phyloP scores from a whole-genome alignment of 2,888 invertebrate species.

The Epinotia ramella region DNA sequence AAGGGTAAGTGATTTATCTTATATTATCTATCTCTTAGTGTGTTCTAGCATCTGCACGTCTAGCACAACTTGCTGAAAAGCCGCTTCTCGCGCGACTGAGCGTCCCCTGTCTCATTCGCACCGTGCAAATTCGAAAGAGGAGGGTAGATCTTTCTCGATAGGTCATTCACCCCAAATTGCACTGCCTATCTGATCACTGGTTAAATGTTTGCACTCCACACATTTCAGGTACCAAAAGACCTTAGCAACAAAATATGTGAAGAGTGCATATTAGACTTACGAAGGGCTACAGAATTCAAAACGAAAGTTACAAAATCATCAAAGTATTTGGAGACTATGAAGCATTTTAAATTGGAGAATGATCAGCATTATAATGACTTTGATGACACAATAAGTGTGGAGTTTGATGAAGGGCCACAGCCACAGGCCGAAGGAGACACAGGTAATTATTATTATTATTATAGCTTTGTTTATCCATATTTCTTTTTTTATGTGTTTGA shows the following conservation, averaged over 20 bases:
- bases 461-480: too few species aligned
- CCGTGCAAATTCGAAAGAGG: too few species aligned
- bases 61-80: too few species aligned
- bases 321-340: background rate
- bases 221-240: constrained; percentile 18
- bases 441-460: too few species aligned
- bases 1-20: constrained; percentile 19
- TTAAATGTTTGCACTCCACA: too few species aligned
- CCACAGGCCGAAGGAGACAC: background rate
- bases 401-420: constrained; percentile 14
- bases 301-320: background rate
- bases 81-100: too few species aligned
- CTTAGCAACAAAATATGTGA: constrained; percentile 16
- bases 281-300: constrained; percentile 26
- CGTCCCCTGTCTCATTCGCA: too few species aligned
- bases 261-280: constrained; percentile 12
- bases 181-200: too few species aligned
- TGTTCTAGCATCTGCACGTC: background rate
- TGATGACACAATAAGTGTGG: constrained; percentile 32
- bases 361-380: constrained; percentile 16
- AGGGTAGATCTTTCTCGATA: too few species aligned
- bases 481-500: too few species aligned
- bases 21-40: background rate
- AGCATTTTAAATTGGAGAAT: constrained; percentile 9
- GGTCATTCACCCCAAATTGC: too few species aligned